Conservation (phyloP, 1,140 invertebrate genomes). For the Paraescarpia echinospica region DNA sequence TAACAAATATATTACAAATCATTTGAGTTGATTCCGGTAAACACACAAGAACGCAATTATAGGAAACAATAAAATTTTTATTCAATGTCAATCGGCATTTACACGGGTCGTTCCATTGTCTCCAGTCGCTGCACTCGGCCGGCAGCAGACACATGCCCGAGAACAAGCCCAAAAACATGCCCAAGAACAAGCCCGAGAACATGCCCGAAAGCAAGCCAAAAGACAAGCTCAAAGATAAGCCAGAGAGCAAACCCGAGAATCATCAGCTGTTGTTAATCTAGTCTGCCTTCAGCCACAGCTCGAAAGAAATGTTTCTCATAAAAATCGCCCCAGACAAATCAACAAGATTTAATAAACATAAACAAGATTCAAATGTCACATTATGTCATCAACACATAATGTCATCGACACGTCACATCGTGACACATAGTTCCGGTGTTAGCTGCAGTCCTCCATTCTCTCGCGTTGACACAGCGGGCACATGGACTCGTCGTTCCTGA, state of each 20-base stretch:
- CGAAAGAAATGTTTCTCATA: not conserved
- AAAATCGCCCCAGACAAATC: not conserved
- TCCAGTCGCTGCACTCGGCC: slow-evolving; percentile 25
- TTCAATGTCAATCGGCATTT: slow-evolving; percentile 12
- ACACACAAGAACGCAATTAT: slow-evolving; percentile 29
- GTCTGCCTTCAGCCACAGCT: slow-evolving; percentile 16
- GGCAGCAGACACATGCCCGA: not conserved
- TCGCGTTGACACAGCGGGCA: not conserved
- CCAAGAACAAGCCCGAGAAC: too few species aligned
- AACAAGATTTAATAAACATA: not conserved
- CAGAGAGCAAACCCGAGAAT: slow-evolving; percentile 28
- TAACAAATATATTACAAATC: too few species aligned
- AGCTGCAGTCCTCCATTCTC: not conserved
- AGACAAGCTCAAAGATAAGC: slow-evolving; percentile 5
- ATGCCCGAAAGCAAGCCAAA: too few species aligned
- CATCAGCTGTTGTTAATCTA: slow-evolving; percentile 37
- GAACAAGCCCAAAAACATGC: too few species aligned
- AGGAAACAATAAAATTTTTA: slow-evolving; percentile 26
- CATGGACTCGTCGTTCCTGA: not conserved
- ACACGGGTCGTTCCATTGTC: slow-evolving; percentile 32
- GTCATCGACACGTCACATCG: too few species aligned
- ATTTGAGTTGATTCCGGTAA: too few species aligned
- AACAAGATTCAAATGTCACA: not conserved
- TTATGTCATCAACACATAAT: not conserved
- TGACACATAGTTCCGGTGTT: too few species aligned